These are phyloP conservation scores for Betta splendens DNA, from an alignment of 2,797 vertebrate species.

Conservation along the genomic window DNA sequence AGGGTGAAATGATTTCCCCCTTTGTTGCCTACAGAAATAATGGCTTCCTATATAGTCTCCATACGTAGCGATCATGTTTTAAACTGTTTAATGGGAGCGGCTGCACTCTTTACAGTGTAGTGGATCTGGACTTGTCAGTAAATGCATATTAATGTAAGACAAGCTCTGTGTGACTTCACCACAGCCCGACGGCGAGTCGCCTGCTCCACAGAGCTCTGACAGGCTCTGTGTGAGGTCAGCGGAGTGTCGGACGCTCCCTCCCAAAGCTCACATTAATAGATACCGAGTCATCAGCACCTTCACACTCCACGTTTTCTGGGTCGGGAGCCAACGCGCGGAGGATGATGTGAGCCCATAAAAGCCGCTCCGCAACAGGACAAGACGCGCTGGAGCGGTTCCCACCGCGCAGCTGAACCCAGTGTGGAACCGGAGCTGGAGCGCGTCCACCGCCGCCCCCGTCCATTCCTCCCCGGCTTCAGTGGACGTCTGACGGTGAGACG, in stretches of 20 bases:
- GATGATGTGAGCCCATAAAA: slow-evolving; percentile 65
- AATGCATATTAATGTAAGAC: not conserved
- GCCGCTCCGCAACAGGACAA: slow-evolving; percentile 31
- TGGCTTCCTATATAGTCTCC: slow-evolving; percentile 1
- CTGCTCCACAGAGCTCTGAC: slow-evolving; percentile 21
- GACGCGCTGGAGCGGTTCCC: slow-evolving; percentile 49
- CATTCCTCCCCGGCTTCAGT: slow-evolving; percentile 23
- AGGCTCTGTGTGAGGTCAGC: slow-evolving; percentile 36
- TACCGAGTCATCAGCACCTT: slow-evolving; percentile 50
- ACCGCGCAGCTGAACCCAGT: slow-evolving; percentile 41
- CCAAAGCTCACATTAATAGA: slow-evolving; percentile 20
- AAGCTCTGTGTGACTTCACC: not conserved
- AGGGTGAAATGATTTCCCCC: not conserved
- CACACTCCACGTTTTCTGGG: slow-evolving; percentile 45
- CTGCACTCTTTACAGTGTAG: no score
- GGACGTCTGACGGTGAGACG: slow-evolving; percentile 26
- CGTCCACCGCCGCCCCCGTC: slow-evolving; percentile 26
- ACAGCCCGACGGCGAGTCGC: not conserved
- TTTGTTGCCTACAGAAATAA: not conserved
- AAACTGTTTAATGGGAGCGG: no score
- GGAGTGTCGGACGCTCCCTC: slow-evolving; percentile 22
- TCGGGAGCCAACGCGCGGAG: slow-evolving; percentile 40
- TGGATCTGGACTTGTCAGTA: no score
- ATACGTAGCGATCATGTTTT: not conserved
- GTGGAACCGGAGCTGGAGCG: slow-evolving; percentile 33